These are phyloP conservation scores for Spatulosminthurus flaviceps DNA, from an alignment of 2,888 invertebrate genomes.

Conservation along the genomic window DNA sequence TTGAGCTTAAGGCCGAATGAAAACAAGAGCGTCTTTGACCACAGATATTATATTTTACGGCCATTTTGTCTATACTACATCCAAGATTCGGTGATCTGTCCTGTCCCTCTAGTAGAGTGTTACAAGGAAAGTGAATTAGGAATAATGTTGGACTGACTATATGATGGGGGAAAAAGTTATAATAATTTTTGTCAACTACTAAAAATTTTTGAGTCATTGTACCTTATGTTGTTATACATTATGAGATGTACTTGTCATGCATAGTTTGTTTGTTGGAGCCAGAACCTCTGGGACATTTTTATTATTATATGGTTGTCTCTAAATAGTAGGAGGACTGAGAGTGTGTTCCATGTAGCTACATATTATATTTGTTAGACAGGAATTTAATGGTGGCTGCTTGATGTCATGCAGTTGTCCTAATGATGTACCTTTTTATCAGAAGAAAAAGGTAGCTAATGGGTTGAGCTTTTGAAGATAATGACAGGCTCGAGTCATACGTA, in stretches of 20 bases:
- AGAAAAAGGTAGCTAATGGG: slow-evolving; percentile 13
- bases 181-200: slow-evolving; percentile 23
- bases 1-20: slow-evolving; percentile 14
- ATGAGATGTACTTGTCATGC: background rate
- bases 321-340: too few species aligned
- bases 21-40: slow-evolving; percentile 22
- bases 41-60: slow-evolving; percentile 7
- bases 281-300: too few species aligned
- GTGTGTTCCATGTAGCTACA: too few species aligned
- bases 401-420: background rate
- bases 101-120: background rate
- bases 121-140: slow-evolving; percentile 38
- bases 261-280: too few species aligned
- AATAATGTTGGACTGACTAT: slow-evolving; percentile 10
- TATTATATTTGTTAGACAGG: too few species aligned
- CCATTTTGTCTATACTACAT: background rate
- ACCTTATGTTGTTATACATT: slow-evolving; percentile 11
- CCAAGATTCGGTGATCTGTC: background rate
- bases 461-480: slow-evolving; percentile 4
- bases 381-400: background rate
- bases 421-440: background rate
- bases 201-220: slow-evolving; percentile 18
- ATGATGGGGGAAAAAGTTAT: background rate
- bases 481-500: background rate
- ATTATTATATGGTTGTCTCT: too few species aligned